These are phyloP conservation scores for Xiphophorus birchmanni DNA, from an alignment of 2,797 vertebrate genomes.

Conservation along the genomic window DNA sequence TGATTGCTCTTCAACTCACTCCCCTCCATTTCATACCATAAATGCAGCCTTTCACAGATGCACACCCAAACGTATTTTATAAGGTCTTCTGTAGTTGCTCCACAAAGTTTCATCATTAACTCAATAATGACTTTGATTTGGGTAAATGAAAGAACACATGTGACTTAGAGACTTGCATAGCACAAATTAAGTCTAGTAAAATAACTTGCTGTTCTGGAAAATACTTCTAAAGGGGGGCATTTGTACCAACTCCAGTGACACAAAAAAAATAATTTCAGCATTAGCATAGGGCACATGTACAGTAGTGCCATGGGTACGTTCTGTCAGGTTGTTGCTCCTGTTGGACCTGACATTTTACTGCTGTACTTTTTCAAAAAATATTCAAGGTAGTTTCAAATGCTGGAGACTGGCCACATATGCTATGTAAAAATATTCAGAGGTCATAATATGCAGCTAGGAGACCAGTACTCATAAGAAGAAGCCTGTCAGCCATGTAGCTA, in stretches of 20 bases:
- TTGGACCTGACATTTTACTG: neutral
- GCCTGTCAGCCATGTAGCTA: no score
- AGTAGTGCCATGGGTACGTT: neutral
- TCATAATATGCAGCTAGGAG: neutral
- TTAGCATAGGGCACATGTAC: neutral
- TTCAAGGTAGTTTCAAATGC: neutral
- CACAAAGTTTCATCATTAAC: neutral
- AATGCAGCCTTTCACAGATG: neutral
- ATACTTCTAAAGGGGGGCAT: neutral
- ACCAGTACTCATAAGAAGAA: neutral
- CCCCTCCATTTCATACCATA: neutral
- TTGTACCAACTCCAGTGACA: neutral
- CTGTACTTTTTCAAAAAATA: neutral
- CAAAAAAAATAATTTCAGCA: neutral
- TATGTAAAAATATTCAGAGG: neutral
- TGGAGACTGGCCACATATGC: neutral
- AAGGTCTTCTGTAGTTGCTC: neutral
- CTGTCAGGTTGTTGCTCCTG: neutral
- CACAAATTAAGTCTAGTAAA: neutral
- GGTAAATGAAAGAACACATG: neutral
- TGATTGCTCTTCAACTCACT: conserved; percentile 5
- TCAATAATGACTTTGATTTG: neutral
- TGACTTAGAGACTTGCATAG: neutral
- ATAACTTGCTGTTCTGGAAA: neutral
- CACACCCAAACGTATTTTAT: neutral